Conservation (phyloP, 2,113 vertebrate species). For the Phrynocephalus versicolor region DNA sequence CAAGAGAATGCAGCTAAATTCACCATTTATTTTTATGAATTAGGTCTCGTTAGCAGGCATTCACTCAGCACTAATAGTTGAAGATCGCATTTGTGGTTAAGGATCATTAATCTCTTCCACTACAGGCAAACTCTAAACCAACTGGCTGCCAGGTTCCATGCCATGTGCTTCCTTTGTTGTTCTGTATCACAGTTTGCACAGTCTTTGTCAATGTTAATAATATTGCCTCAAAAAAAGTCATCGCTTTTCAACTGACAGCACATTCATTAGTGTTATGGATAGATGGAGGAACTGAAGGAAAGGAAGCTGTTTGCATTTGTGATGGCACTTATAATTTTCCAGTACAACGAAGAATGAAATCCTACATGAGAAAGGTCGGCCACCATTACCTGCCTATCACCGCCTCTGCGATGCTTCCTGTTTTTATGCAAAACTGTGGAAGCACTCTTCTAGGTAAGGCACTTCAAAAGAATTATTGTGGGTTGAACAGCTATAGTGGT, state of each 20-base stretch:
- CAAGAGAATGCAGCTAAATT: not conserved
- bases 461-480: not conserved
- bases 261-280: not conserved
- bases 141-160: not conserved
- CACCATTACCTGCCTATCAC: not conserved
- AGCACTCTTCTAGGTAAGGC: not conserved
- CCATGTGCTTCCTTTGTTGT: not conserved
- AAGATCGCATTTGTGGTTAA: not conserved
- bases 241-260: not conserved
- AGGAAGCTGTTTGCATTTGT: not conserved
- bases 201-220: not conserved
- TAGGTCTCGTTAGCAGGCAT: constrained; percentile 1
- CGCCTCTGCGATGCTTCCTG: not conserved
- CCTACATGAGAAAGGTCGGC: not conserved
- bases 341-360: not conserved
- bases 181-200: not conserved
- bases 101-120: not conserved
- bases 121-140: not conserved
- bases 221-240: constrained; percentile 1
- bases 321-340: constrained; percentile 21
- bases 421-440: constrained; percentile 3
- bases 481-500: not conserved
- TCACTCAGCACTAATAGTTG: not conserved
- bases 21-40: not conserved
- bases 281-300: not conserved